A percentile compares a stretch with the other conserved stretches of the same genome.
Conservation (phyloP, 2,888 invertebrate species). For the Aquatica leii region DNA sequence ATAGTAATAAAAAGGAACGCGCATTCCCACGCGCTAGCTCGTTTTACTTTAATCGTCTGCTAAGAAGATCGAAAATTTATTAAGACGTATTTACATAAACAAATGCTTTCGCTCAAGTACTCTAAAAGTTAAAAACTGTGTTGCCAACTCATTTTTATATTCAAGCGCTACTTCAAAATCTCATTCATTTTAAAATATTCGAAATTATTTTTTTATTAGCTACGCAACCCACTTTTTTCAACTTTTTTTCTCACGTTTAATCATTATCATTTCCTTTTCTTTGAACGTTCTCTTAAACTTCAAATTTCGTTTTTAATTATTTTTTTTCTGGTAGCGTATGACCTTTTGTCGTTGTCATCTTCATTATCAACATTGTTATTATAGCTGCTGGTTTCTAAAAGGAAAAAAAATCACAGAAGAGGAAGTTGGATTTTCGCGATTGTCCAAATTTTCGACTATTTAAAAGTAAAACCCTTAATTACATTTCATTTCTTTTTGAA, state of each 20-base stretch:
- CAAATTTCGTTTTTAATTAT: constrained; percentile 5
- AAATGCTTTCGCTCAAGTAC: constrained; percentile 8
- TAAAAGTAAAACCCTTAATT: no score
- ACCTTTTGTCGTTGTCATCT: neutral
- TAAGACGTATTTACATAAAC: constrained; percentile 24
- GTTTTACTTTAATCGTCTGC: constrained; percentile 22
- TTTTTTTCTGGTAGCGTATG: neutral
- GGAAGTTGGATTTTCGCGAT: constrained; percentile 1
- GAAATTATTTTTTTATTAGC: constrained; percentile 13
- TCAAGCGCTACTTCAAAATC: constrained; percentile 8
- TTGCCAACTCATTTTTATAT: constrained; percentile 11
- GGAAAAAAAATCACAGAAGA: neutral
- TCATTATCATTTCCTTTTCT: constrained; percentile 10
- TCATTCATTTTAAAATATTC: constrained; percentile 14
- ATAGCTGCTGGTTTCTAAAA: no score
- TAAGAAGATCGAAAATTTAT: constrained; percentile 29
- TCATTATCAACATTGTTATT: constrained; percentile 1
- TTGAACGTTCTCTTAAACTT: neutral
- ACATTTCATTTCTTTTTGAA: no score
- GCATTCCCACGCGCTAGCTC: constrained; percentile 11
- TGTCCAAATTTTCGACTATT: neutral
- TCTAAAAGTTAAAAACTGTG: constrained; percentile 6
- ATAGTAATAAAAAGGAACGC: constrained; percentile 9
- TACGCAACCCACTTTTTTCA: constrained; percentile 6
- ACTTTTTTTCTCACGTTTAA: constrained; percentile 13